Conservation (phyloP, 1,140 invertebrate species). For the Rhyzopertha dominica region DNA sequence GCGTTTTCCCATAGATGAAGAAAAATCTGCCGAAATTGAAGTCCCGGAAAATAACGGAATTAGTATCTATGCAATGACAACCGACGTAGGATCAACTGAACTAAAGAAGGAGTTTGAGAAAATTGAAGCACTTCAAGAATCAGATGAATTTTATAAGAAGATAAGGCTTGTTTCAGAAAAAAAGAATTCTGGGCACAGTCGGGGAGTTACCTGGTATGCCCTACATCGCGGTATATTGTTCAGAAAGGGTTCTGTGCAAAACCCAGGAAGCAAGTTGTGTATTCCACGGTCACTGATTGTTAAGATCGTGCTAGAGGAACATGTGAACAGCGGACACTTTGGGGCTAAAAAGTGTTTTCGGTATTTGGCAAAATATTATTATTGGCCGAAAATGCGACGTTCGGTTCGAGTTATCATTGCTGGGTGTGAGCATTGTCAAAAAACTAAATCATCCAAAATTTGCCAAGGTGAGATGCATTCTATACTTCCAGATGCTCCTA, state of each 20-base stretch:
- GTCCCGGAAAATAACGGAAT: background rate
- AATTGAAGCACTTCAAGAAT: background rate
- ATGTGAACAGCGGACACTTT: conserved; percentile 11
- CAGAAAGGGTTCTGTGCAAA: background rate
- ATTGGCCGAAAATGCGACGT: conserved; percentile 4
- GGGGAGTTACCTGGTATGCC: background rate
- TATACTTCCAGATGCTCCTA: conserved; percentile 7
- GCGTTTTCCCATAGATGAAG: conserved; percentile 1
- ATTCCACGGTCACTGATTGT: background rate
- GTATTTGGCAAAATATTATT: background rate
- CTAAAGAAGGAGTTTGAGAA: conserved; percentile 1
- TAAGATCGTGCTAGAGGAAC: background rate
- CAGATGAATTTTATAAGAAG: conserved; percentile 1
- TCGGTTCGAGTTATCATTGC: background rate
- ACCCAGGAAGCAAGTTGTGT: conserved; percentile 3
- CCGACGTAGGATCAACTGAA: too few relatives aligned
- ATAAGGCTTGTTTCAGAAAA: background rate
- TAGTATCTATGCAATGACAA: too few relatives aligned
- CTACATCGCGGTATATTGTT: conserved; percentile 5
- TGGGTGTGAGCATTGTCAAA: conserved; percentile 9
- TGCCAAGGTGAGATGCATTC: background rate
- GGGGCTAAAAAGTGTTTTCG: background rate
- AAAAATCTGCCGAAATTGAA: background rate
- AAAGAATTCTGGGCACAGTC: background rate
- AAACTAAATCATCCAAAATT: conserved; percentile 3